These are phyloP conservation scores for Enteromius fasciolatus DNA, from an alignment of 2,797 vertebrate species.

Conservation along the genomic window DNA sequence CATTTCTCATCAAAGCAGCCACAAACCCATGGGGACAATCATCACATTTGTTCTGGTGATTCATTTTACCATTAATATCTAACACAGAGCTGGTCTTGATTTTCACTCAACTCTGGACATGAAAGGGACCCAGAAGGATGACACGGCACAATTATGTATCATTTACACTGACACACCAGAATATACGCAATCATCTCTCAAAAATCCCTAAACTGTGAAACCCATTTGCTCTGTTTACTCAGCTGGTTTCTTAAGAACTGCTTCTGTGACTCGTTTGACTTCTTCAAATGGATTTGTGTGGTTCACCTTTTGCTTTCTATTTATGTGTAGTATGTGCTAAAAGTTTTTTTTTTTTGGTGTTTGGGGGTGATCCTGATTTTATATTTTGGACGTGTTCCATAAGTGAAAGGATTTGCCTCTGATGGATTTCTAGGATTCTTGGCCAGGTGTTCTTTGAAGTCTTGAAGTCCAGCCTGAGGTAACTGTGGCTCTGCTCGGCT, in stretches of 20 bases:
- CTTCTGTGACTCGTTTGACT: neutral
- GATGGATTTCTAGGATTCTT: conserved; percentile 22
- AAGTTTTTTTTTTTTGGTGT: neutral
- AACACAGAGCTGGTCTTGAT: conserved; percentile 29
- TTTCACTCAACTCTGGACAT: neutral
- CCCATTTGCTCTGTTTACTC: conserved; percentile 28
- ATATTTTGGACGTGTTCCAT: neutral
- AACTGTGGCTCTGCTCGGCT: conserved; percentile 13
- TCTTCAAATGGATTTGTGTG: neutral
- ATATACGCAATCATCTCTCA: conserved; percentile 8
- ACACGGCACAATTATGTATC: neutral
- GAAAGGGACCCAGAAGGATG: neutral
- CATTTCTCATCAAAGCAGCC: conserved; percentile 45
- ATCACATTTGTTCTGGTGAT: conserved; percentile 43
- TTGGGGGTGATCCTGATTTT: neutral
- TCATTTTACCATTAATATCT: conserved; percentile 37
- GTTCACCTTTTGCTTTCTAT: neutral
- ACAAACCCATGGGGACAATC: conserved; percentile 24
- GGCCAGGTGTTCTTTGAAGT: conserved; percentile 37
- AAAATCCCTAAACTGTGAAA: conserved; percentile 10
- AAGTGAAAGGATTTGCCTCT: neutral
- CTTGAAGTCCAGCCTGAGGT: conserved; percentile 40
- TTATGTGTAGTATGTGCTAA: neutral
- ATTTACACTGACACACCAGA: conserved; percentile 4
- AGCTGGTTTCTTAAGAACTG: conserved; percentile 22